phyloP scores from a whole-genome alignment of 2,113 vertebrate genomes.

The Engystomops pustulosus region DNA sequence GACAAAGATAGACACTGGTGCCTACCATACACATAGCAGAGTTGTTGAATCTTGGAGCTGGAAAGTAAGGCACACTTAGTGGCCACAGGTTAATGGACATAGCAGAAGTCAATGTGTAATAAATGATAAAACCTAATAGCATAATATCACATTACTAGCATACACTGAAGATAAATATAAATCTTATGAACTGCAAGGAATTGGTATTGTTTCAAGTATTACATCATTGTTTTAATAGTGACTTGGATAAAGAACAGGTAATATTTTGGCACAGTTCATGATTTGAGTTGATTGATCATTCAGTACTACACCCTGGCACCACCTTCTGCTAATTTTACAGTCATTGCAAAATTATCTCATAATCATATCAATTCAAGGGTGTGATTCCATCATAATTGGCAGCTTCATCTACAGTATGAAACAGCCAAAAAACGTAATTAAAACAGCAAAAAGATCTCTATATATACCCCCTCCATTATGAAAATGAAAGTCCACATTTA shows the following conservation, averaged over 20 bases:
- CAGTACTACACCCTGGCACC: constrained; percentile 25
- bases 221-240: background rate
- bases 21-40: too few relatives aligned
- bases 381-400: background rate
- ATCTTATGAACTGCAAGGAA: background rate
- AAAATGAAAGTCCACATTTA: background rate
- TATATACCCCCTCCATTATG: background rate
- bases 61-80: too few relatives aligned
- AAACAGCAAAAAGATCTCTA: too few relatives aligned
- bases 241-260: background rate
- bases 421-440: background rate
- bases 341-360: constrained; percentile 11
- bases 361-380: constrained; percentile 33
- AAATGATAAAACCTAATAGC: too few relatives aligned
- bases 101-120: too few relatives aligned
- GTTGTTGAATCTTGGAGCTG: too few relatives aligned
- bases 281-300: constrained; percentile 16
- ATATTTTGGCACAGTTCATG: background rate
- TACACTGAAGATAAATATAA: background rate
- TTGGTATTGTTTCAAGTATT: background rate
- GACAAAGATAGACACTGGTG: too few relatives aligned
- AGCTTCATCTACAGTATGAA: background rate
- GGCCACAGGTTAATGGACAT: too few relatives aligned
- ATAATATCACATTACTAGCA: too few relatives aligned
- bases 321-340: constrained; percentile 26